Conservation (phyloP, 1,140 invertebrate species). For the Ganaspis sp. region DNA sequence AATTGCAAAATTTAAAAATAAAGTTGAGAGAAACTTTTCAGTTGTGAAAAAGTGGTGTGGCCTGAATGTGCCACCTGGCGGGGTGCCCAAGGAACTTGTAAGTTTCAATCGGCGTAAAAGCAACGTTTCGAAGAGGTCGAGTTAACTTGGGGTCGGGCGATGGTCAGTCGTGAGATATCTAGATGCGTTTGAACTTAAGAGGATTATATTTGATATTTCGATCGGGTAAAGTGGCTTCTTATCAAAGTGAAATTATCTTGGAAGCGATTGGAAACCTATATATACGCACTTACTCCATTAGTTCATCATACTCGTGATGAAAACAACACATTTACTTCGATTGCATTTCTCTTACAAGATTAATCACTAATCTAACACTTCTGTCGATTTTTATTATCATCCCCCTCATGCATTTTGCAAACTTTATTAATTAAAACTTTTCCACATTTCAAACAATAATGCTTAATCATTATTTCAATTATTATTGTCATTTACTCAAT, state of each 20-base stretch:
- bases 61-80: conserved; percentile 67
- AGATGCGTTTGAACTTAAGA: conserved; percentile 68
- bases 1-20: conserved; percentile 48
- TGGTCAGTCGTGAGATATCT: conserved; percentile 68
- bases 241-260: conserved; percentile 69
- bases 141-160: conserved; percentile 57
- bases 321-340: conserved; percentile 25
- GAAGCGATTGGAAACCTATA: conserved; percentile 60
- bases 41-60: conserved; percentile 46
- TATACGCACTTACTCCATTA: conserved; percentile 43
- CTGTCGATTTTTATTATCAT: neutral
- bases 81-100: conserved; percentile 64
- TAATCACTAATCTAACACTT: neutral
- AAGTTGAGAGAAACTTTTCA: too few species aligned
- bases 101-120: conserved; percentile 74
- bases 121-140: conserved; percentile 62
- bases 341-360: conserved; percentile 2
- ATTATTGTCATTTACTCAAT: neutral
- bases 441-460: neutral
- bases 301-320: conserved; percentile 10
- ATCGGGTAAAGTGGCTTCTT: conserved; percentile 74
- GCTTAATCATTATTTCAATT: neutral
- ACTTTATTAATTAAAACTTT: neutral
- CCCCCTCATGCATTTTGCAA: neutral
- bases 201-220: conserved; percentile 76